Base-by-base conservation (phyloP, 2,797 vertebrate species). In the Adelosebastes latens region DNA sequence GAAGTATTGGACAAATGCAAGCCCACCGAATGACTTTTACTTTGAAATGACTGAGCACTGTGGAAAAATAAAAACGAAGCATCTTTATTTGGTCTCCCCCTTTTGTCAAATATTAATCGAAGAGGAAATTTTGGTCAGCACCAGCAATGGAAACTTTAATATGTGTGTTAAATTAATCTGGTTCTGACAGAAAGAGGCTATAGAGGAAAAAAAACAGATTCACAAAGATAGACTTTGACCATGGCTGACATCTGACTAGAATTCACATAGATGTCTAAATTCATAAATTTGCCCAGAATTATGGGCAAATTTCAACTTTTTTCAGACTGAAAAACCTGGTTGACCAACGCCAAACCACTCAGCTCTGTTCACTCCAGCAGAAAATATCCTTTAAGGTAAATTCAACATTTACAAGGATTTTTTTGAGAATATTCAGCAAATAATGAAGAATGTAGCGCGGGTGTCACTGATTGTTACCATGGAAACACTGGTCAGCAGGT, bases 121-220 rank as follows among this genome's bases (percentile, higher is more conserved):
- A 46, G 2, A 42, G 42, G 14, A 46, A 52, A 52, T 52, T 52
- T 42, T n/a, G 16, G 1, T 49, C 0, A 49, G 46, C 46, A 49
- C 18, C 39, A 42, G 39, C 0, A 20, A 11, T 3, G 1, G 0
- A 53, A n/a, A n/a, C 52, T 22, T 53, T 22, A 52, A 52, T 52
- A 20, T 52, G 22, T 24, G 10, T 53, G 31, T 72, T n/a, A 42
- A 77, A 72, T 36, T 1, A 39, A 13, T 27, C 13, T 13, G 6
- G 10, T n/a, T 75, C 52, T 58, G 71, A 53, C 25, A 20, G 25
- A 72, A 72, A 52, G 53, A 68, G 20, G 4, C n/a, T 7, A 53
- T 29, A 27, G 55, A 59, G 9, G 1, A 9, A 11, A 10, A 20
- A 31, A 61, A 22, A 20, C 18, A 34, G 27, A 8, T 13, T 4